Evolutionary conservation across 2,113 vertebrate genomes (phyloP).

Genomic region (Pollimyrus isidori): DNA sequence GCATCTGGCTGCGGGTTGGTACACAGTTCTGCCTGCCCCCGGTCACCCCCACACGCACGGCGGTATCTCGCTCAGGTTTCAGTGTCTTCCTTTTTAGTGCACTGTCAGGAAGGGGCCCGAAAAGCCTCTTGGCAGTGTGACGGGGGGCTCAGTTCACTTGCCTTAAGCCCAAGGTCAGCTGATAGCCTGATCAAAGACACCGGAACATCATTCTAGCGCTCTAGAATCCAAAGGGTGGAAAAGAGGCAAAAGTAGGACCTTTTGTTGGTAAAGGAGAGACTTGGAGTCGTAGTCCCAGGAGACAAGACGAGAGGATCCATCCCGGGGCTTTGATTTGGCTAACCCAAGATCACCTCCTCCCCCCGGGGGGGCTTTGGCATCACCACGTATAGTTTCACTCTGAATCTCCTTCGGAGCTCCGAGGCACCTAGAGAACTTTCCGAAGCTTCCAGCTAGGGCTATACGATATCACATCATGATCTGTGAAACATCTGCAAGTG

Average conservation of each 20-base stretch:
- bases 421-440: background rate
- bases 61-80: conserved; percentile 58
- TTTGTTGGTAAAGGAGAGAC: conserved; percentile 46
- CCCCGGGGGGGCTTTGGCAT: background rate
- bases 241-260: conserved; percentile 46
- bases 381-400: background rate
- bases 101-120: conserved; percentile 56
- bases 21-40: conserved; percentile 25
- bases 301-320: conserved; percentile 29
- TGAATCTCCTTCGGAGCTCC: background rate
- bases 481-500: background rate
- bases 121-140: conserved; percentile 48
- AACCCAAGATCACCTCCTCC: background rate
- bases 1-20: background rate
- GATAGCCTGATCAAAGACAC: conserved; percentile 22
- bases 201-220: background rate
- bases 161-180: conserved; percentile 31
- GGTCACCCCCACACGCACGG: conserved; percentile 40
- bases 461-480: background rate
- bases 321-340: background rate
- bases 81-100: conserved; percentile 64
- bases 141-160: background rate
- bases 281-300: conserved; percentile 54
- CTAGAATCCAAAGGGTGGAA: conserved; percentile 28
- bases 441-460: background rate